phyloP scores from a whole-genome alignment of 2,888 invertebrate species.

The Cataglyphis cursor region DNA sequence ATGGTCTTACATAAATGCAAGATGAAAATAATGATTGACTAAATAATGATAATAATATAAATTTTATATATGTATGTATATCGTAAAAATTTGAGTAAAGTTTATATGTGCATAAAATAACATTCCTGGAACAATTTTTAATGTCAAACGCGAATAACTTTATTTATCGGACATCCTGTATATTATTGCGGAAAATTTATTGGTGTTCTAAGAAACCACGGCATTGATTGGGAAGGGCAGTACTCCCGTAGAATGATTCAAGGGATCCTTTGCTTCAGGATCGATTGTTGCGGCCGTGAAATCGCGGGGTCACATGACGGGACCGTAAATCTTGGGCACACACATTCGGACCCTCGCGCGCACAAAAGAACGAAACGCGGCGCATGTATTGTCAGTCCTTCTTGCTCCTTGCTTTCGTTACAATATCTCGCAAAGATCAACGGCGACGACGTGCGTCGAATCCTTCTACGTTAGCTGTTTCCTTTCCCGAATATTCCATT shows the following conservation, averaged over 20 bases:
- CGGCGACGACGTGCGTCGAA: not conserved
- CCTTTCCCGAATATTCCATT: conserved; percentile 10
- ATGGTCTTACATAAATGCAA: not conserved
- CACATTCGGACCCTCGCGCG: not conserved
- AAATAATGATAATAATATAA: not conserved
- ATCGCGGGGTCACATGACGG: conserved; percentile 54
- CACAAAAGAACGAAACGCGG: conserved; percentile 41
- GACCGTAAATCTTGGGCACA: conserved; percentile 60
- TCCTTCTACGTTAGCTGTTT: not conserved
- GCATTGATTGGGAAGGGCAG: not conserved
- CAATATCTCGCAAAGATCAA: conserved; percentile 42
- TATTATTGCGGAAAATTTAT: not conserved
- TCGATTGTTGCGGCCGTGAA: conserved; percentile 63
- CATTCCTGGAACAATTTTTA: not conserved
- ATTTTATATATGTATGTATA: not conserved
- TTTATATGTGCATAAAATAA: not conserved
- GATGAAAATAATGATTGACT: not conserved
- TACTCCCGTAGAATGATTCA: conserved; percentile 51
- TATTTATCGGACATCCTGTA: not conserved
- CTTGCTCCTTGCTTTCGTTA: conserved; percentile 23
- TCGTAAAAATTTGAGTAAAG: not conserved
- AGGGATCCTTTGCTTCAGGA: conserved; percentile 49
- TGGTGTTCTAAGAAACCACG: conserved; percentile 30
- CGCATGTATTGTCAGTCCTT: conserved; percentile 7
- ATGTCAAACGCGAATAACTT: not conserved